Conservation (phyloP, 2,113 vertebrate genomes). For the Pseudopipra pipra region DNA sequence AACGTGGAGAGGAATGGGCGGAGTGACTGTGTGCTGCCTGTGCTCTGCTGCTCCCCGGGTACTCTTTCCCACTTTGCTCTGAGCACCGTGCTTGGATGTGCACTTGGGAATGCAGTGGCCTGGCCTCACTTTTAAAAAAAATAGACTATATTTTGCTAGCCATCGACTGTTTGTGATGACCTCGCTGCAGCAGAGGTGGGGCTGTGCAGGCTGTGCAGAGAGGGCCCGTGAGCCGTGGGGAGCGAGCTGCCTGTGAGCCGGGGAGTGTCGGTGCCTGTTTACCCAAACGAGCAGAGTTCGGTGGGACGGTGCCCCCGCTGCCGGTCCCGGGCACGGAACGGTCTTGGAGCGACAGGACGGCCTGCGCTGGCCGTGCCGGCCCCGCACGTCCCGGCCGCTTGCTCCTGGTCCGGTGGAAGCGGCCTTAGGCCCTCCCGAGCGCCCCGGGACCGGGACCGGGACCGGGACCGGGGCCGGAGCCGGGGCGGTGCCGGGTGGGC, state of each 20-base stretch:
- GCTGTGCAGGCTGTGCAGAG: neutral
- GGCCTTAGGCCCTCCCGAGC: neutral
- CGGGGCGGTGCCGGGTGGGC: neutral
- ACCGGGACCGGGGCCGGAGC: fast-evolving
- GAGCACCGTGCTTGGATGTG: no score
- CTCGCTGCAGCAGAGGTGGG: neutral
- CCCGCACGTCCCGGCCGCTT: neutral
- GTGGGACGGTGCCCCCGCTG: neutral
- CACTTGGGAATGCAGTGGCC: neutral
- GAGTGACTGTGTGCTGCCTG: fast-evolving
- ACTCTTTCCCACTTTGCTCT: neutral
- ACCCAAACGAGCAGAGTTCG: neutral
- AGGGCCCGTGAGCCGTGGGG: neutral
- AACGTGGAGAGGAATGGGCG: fast-evolving
- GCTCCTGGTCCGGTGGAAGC: neutral
- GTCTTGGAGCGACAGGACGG: neutral
- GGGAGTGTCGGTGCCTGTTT: neutral
- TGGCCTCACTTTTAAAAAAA: neutral
- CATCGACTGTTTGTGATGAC: neutral
- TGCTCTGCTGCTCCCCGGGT: fast-evolving
- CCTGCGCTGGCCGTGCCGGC: neutral
- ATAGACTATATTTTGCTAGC: neutral
- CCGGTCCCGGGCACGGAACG: neutral
- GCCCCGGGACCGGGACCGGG: neutral
- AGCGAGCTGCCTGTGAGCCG: neutral